Percentiles rank a stretch among this genome's conserved stretches.
These are phyloP conservation scores for Pterostichus niger DNA, from an alignment of 2,888 invertebrate genomes.

Conservation along the genomic window DNA sequence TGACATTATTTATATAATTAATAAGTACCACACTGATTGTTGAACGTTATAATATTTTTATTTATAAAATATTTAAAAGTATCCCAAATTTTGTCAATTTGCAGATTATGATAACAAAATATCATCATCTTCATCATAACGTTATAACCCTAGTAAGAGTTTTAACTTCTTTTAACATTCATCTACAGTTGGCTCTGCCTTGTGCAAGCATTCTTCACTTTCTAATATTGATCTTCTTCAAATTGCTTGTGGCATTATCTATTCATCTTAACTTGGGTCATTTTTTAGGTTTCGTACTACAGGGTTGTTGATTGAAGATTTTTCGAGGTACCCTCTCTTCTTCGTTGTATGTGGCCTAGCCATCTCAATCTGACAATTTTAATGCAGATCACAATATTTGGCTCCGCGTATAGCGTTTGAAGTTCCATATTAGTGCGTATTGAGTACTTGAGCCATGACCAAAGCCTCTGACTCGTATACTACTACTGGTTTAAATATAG, in stretches of 20 bases:
- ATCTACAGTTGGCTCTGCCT: neutral
- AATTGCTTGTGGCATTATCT: neutral
- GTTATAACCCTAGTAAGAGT: slow-evolving; percentile 6
- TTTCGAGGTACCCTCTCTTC: neutral
- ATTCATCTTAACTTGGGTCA: neutral
- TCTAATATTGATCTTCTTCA: slow-evolving; percentile 4
- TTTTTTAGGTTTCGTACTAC: neutral
- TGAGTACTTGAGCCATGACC: neutral
- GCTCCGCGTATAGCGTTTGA: too few relatives aligned
- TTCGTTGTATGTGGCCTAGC: slow-evolving; percentile 5
- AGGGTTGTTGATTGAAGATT: neutral
- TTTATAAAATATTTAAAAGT: too few relatives aligned
- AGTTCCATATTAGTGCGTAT: neutral
- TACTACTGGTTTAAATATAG: too few relatives aligned
- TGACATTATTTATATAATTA: too few relatives aligned
- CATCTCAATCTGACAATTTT: neutral
- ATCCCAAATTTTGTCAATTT: too few relatives aligned
- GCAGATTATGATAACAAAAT: too few relatives aligned
- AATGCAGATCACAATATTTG: too few relatives aligned
- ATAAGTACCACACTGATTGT: too few relatives aligned
- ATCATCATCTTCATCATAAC: neutral
- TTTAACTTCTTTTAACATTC: neutral
- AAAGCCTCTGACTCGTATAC: too few relatives aligned
- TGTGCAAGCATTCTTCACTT: neutral
- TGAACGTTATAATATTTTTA: too few relatives aligned